Evolutionary conservation across 2,113 vertebrate species (phyloP).

Genomic region (Sinocyclocheilus anophthalmus): DNA sequence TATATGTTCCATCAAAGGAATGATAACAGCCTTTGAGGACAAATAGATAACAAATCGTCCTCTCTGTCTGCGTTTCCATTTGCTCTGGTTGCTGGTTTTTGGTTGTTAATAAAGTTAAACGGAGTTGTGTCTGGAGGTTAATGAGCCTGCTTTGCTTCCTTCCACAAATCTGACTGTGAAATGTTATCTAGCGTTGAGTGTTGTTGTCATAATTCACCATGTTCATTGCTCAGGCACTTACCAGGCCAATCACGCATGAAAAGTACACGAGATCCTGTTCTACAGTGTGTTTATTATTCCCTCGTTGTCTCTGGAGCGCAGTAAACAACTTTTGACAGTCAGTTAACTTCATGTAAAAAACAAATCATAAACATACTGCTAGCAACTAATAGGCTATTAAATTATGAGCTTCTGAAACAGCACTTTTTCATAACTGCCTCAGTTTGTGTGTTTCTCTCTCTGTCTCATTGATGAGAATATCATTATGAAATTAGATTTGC

Average conservation of each 20-base stretch:
- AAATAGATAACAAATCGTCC: not conserved
- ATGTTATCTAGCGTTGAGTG: slow-evolving; percentile 12
- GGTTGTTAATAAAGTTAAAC: slow-evolving; percentile 35
- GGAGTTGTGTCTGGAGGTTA: slow-evolving; percentile 17
- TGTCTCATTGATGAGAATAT: slow-evolving; percentile 1
- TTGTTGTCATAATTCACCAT: slow-evolving; percentile 35
- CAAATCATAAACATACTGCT: slow-evolving; percentile 18
- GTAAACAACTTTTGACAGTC: slow-evolving; percentile 35
- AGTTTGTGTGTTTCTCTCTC: slow-evolving; percentile 13
- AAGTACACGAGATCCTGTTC: not conserved
- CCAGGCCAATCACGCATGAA: slow-evolving; percentile 24
- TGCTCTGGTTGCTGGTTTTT: not conserved
- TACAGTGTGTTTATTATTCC: slow-evolving; percentile 17
- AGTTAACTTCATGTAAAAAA: slow-evolving; percentile 32
- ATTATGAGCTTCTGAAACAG: slow-evolving; percentile 22
- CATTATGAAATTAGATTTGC: not conserved
- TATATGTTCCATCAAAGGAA: slow-evolving; percentile 76
- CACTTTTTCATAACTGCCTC: not conserved
- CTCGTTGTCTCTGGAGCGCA: not conserved
- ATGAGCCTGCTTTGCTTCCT: slow-evolving; percentile 25
- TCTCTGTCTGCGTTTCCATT: not conserved
- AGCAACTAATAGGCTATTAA: slow-evolving; percentile 33
- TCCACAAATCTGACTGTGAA: slow-evolving; percentile 29
- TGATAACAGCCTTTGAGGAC: slow-evolving; percentile 65
- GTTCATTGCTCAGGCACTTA: slow-evolving; percentile 34